Base-by-base conservation (phyloP, 2,888 invertebrate species). In the Notodonta dromedarius region DNA sequence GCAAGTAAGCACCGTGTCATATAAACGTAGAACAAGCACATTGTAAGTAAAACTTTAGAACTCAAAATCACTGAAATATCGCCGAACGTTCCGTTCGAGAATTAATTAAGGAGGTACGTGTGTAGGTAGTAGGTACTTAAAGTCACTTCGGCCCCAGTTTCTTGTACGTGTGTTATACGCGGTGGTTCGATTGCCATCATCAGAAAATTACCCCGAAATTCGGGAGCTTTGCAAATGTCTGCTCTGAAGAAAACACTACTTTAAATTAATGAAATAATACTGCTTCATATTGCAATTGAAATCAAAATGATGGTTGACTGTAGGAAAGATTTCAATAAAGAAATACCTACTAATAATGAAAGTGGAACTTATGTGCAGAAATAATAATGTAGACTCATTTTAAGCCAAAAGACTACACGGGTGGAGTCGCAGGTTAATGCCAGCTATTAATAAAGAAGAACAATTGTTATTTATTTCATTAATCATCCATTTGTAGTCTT, bases 41-140 rank as follows among this genome's bases (percentile, higher is more conserved):
- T 40, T 55, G 24, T 66, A 58, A 60, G 60, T 69, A 55, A 68
- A 69, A 71, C 66, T 74, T 74, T 64, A 65, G 39, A 48, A 32
- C 50, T 59, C 57, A 73, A 76, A 57, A 70, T 67, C 62, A 60
- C 60, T 66, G 61, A 74, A 67, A 73, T 72, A 68, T 70, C 65
- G 62, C 69, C 62, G 69, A 74, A 59, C 51, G 57, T 53, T 54
- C 62, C 50, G 63, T 70, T 66, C 62, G 70, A 65, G 71, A 78
- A 79, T 80, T 80, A 78, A 80, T 79, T 77, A 80, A 70, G 66
- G 66, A 67, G 74, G 69, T 67, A 69, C 57, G 66, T 66, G 66
- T 66, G 65, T 7, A 35, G 7, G 35, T 69, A 63, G 65, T 7
- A 35, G 0, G 35, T 69, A 63, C 71, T 72, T 71, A 70, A 71